Base-by-base conservation (phyloP, 1,140 invertebrate genomes). In the Myzus persicae region DNA sequence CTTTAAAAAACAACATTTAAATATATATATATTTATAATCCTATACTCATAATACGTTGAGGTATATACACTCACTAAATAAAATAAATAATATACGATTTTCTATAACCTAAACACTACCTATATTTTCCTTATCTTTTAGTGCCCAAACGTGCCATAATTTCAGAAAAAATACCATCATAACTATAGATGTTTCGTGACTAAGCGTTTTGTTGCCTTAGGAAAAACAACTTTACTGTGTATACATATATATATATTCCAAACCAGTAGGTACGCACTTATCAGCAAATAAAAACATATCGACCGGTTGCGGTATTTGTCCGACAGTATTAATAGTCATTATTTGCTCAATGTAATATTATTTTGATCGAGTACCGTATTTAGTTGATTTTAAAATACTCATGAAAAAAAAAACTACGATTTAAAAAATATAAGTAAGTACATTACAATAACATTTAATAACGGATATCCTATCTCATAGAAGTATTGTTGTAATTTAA, bases 51-150 rank as follows among this genome's bases (percentile, higher is more conserved):
- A n/a, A n/a, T n/a, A n/a, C n/a, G n/a, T n/a, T n/a, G n/a, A n/a
- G n/a, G 9, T 31, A 11, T 31, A 31, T 59, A 31, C 8, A 46
- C 14, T 14, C 11, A 59, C 31, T 31, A 59, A 11, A 59, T 54
- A 14, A 26, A 31, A 26, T 59, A 59, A 59, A 59, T 59, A 59
- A 59, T 59, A 59, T 59, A 59, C 31, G n/a, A 67, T 67, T 67
- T 67, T 67, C 59, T n/a, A 67, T 59, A 67, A 67, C n/a, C 59
- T 67, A 67, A 59, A 67, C 31, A 67, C 31, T n/a, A n/a, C 9
- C 31, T 67, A 67, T 67, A 67, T 81, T 87, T 44, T n/a, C 46
- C 42, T 44, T 87, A 44, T 87, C 84, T 87, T 85, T 87, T 87
- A 87, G 84, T 87, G 5, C 26, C 84, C 40, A 36, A 87, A 87